Evolutionary conservation across 1,140 invertebrate genomes (phyloP).

Genomic region (Dysdera silvatica): DNA sequence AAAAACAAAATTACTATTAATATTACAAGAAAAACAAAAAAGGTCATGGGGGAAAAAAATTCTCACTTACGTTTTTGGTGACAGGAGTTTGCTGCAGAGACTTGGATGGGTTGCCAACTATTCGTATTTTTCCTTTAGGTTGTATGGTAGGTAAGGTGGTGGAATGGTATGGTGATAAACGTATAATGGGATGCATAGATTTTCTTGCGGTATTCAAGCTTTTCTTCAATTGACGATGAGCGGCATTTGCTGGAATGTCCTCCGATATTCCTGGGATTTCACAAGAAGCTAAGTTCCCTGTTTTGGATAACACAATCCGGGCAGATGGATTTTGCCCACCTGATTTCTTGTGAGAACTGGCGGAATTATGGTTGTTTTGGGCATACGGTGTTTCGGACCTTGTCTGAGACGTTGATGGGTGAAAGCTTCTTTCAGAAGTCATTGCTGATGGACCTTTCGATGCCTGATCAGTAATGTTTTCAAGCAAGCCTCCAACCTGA

Average conservation of each 20-base stretch:
- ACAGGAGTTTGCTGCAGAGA: constrained; percentile 25
- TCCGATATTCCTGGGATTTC: constrained; percentile 22
- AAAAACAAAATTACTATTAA: no score
- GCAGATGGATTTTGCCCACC: no score
- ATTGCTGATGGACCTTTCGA: constrained; percentile 15
- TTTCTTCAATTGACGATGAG: constrained; percentile 20
- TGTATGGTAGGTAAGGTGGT: constrained; percentile 1
- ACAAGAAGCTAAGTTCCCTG: constrained; percentile 15
- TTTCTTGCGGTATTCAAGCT: constrained; percentile 4
- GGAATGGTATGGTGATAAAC: constrained; percentile 23
- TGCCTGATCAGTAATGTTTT: no score
- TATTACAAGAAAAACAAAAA: neutral
- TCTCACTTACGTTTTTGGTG: constrained; percentile 24
- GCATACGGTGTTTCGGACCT: neutral
- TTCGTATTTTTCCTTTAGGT: constrained; percentile 17
- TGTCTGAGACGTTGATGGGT: constrained; percentile 10
- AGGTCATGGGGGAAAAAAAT: neutral
- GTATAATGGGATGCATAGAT: constrained; percentile 19
- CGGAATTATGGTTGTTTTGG: neutral
- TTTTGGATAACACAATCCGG: no score
- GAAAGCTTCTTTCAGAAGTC: constrained; percentile 1
- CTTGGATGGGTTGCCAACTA: constrained; percentile 26
- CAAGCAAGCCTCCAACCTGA: constrained; percentile 84
- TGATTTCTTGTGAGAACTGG: constrained; percentile 9
- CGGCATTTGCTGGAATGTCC: constrained; percentile 17